Conservation (phyloP, 2,113 vertebrate genomes). For the Picathartes gymnocephalus region DNA sequence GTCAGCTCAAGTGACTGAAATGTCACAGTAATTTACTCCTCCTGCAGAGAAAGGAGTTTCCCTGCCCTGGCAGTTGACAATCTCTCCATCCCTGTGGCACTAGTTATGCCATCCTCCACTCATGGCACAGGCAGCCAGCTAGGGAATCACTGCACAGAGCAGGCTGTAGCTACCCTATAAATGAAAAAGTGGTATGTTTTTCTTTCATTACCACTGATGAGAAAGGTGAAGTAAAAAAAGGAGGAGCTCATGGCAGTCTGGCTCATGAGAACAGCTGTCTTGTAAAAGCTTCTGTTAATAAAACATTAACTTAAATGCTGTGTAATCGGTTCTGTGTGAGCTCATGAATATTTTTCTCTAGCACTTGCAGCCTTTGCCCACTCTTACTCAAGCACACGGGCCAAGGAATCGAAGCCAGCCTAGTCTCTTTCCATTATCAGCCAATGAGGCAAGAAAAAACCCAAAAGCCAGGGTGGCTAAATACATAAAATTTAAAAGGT, state of each 20-base stretch:
- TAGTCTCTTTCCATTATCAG: background rate
- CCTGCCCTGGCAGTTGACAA: background rate
- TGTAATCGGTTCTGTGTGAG: background rate
- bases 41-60: background rate
- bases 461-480: background rate
- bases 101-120: background rate
- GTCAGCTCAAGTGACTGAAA: background rate
- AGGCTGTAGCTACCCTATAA: background rate
- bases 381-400: background rate
- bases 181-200: background rate
- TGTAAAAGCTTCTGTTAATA: slow-evolving; percentile 28
- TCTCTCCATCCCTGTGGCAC: background rate
- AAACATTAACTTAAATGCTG: slow-evolving; percentile 21
- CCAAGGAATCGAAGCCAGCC: background rate
- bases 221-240: background rate
- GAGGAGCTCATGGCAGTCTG: background rate
- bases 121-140: background rate
- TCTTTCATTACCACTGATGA: background rate
- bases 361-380: background rate
- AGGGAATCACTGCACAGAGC: background rate
- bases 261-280: background rate
- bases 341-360: background rate
- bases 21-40: background rate
- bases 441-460: background rate
- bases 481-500: background rate